Conservation (phyloP, 1,140 invertebrate species). For the Listronotus bonariensis region DNA sequence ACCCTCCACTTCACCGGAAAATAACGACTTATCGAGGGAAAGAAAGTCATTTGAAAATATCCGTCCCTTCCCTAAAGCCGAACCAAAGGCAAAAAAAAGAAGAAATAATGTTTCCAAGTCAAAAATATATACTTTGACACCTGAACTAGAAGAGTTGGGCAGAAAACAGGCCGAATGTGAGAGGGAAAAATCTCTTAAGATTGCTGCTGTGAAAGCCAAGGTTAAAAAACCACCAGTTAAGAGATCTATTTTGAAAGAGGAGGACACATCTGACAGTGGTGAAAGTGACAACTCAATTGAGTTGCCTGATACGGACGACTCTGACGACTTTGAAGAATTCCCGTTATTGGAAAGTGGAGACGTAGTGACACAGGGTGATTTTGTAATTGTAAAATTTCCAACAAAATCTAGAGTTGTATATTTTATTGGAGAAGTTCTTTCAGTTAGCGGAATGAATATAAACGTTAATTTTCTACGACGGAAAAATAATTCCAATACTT, state of each 20-base stretch:
- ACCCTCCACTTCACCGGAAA: too few relatives aligned
- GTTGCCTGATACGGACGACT: not conserved
- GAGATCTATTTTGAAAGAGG: not conserved
- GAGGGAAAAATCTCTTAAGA: not conserved
- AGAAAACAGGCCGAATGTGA: not conserved
- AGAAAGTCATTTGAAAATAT: too few relatives aligned
- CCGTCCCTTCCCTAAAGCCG: too few relatives aligned
- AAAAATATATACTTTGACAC: too few relatives aligned
- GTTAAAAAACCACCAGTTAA: conserved; percentile 2
- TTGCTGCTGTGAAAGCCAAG: not conserved
- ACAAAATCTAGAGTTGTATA: not conserved
- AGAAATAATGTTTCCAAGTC: too few relatives aligned
- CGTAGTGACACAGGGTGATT: not conserved
- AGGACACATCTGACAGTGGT: not conserved
- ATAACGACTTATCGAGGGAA: too few relatives aligned
- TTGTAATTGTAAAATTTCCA: not conserved
- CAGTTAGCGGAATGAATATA: not conserved
- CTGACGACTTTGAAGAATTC: not conserved
- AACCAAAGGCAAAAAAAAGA: too few relatives aligned
- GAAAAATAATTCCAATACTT: too few relatives aligned
- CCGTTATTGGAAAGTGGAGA: not conserved
- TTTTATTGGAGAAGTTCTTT: conserved; percentile 1
- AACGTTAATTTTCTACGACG: too few relatives aligned
- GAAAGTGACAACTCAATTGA: conserved; percentile 2
- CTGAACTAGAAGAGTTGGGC: not conserved